Percentiles rank a stretch among this genome's conserved stretches.
phyloP scores from a whole-genome alignment of 2,113 vertebrate genomes.

The Campylomormyrus tamandua region DNA sequence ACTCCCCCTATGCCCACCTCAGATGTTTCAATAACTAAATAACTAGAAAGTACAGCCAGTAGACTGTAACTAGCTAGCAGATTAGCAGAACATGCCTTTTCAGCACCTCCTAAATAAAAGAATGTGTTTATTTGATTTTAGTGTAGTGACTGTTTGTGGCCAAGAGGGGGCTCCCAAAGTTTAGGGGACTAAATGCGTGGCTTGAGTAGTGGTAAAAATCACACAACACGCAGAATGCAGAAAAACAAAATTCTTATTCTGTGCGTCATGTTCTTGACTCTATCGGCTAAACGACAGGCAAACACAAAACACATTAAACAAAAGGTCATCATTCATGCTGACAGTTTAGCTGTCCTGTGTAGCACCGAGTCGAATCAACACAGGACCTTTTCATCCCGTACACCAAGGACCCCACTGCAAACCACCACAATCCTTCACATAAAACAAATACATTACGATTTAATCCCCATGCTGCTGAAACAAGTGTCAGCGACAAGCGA shows the following conservation, averaged over 20 bases:
- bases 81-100: neutral
- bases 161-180: neutral
- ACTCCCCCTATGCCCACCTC: neutral
- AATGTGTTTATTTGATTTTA: neutral
- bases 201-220: neutral
- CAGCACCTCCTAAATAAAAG: neutral
- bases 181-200: neutral
- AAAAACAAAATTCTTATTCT: neutral
- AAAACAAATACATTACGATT: neutral
- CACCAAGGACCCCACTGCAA: neutral
- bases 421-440: neutral
- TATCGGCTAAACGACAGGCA: neutral
- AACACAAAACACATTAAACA: neutral
- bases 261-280: neutral
- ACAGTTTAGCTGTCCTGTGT: neutral
- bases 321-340: neutral
- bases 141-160: neutral
- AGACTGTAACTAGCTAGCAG: neutral
- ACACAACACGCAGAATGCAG: neutral
- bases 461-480: neutral
- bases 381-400: neutral
- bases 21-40: neutral
- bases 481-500: neutral
- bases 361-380: neutral
- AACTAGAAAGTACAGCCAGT: neutral